Base-by-base conservation (phyloP, 2,797 vertebrate genomes). In the Hafferia zeledoni region DNA sequence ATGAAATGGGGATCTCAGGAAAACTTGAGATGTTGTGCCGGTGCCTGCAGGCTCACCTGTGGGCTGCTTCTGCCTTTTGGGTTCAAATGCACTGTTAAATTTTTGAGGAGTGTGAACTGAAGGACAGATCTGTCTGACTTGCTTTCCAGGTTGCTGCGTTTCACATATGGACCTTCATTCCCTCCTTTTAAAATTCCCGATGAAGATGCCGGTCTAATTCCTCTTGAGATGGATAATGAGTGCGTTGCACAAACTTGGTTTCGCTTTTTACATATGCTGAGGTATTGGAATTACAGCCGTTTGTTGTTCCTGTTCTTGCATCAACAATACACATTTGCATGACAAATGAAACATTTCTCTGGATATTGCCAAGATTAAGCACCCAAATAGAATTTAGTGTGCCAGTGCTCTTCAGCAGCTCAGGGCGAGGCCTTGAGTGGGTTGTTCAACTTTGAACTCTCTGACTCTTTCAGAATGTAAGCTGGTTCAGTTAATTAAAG, bases 251-350 rank as follows among this genome's bases (percentile, higher is more conserved):
- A 99, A 95, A 99, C 99, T 11, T 99, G 99, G 99, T 99, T 99
- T 98, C 98, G 99, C 76, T 98, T 99, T 97, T 98, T 99, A 91
- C 99, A 99, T 97, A 98, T 99, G 98, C 98, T 99, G 96, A 99
- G 99, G 99, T 99, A 97, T 60, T 95, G 41, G 87, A 69, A 33
- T 75, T 75, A 5, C 43, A 83, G 37, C 61, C 17, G 6, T 31
- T 17, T 17, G 1, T 70, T 65, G 22, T 39, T 78, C 10, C 3
- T 59, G 6, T 65, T 85, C 53, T 75, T 81, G n/a, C 25, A 27
- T 78, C 3, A 5, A 31, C 46, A 55, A 37, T 83, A 1, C 59
- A 41, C 4, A 3, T 81, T 55, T 86, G 43, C 37, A 50, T 77
- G 59, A 50, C 11, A 61, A 28, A 20, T 9, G 17, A 39, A 37